These are phyloP conservation scores for Andricus grossulariae DNA, from an alignment of 1,140 invertebrate species.

Conservation along the genomic window DNA sequence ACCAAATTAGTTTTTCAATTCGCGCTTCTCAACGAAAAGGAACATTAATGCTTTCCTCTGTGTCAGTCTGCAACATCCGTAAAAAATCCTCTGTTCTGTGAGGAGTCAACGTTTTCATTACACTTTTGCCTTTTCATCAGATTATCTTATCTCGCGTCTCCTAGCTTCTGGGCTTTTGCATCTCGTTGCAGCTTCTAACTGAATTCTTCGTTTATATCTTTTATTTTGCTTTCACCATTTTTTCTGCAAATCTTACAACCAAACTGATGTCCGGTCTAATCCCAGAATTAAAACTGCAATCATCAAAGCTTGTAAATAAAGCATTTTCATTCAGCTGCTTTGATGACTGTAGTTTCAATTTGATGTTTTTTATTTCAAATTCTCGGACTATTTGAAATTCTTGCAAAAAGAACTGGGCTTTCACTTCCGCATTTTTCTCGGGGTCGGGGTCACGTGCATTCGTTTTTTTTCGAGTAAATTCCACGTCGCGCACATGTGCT, in stretches of 20 bases:
- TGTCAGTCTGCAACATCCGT: slow-evolving; percentile 12
- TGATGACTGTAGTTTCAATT: not conserved
- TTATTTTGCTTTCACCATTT: slow-evolving; percentile 65
- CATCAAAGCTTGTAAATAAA: not conserved
- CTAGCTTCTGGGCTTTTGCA: slow-evolving; percentile 71
- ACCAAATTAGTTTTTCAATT: not conserved
- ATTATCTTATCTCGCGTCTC: slow-evolving; percentile 48
- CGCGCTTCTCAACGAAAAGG: slow-evolving; percentile 1
- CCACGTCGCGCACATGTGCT: not conserved
- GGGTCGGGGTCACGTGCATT: not conserved
- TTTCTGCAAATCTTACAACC: slow-evolving; percentile 57
- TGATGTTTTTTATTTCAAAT: not conserved
- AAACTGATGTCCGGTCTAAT: not conserved
- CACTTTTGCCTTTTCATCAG: not conserved
- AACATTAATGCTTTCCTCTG: not conserved
- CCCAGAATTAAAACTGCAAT: not conserved
- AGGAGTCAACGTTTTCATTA: not conserved
- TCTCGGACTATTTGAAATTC: not conserved
- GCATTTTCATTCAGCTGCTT: not conserved
- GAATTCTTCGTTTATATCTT: slow-evolving; percentile 57
- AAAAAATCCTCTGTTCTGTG: not conserved
- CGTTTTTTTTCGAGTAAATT: not conserved
- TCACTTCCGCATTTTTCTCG: not conserved
- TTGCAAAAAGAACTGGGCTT: not conserved
- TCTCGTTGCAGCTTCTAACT: slow-evolving; percentile 68